Percentiles rank a stretch among this genome's conserved stretches.
Evolutionary conservation across 1,140 invertebrate genomes (phyloP).

Genomic region (Bactericera cockerelli): DNA sequence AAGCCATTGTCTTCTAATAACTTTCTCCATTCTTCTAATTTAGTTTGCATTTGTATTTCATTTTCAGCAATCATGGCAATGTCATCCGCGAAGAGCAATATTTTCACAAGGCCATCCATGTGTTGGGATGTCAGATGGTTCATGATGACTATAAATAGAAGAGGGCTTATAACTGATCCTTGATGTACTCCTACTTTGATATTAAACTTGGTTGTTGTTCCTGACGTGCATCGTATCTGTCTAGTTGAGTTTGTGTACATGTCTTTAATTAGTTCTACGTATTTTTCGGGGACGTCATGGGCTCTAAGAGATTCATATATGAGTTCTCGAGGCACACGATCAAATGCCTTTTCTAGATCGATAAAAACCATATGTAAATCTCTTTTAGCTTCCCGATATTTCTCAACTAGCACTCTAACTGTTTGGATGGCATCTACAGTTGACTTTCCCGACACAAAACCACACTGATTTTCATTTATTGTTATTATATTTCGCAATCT

Average conservation of each 20-base stretch:
- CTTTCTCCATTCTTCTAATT: neutral
- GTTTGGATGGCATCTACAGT: neutral
- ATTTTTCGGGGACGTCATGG: neutral
- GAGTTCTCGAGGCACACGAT: neutral
- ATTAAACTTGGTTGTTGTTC: neutral
- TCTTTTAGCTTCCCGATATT: neutral
- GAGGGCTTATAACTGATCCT: neutral
- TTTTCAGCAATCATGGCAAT: neutral
- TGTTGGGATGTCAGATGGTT: neutral
- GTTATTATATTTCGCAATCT: neutral
- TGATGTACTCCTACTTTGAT: neutral
- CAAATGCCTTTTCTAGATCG: slow-evolving; percentile 11
- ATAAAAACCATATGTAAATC: neutral
- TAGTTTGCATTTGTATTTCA: neutral
- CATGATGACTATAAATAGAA: neutral
- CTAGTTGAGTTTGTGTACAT: neutral
- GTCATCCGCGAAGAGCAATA: neutral
- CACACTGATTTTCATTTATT: neutral
- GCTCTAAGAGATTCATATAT: slow-evolving; percentile 6
- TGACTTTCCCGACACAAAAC: neutral
- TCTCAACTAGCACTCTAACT: neutral
- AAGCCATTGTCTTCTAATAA: neutral
- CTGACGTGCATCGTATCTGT: neutral
- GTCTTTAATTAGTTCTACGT: neutral
- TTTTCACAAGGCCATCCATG: neutral